phyloP scores from a whole-genome alignment of 2,113 vertebrate genomes.

The Hippocampus zosterae region DNA sequence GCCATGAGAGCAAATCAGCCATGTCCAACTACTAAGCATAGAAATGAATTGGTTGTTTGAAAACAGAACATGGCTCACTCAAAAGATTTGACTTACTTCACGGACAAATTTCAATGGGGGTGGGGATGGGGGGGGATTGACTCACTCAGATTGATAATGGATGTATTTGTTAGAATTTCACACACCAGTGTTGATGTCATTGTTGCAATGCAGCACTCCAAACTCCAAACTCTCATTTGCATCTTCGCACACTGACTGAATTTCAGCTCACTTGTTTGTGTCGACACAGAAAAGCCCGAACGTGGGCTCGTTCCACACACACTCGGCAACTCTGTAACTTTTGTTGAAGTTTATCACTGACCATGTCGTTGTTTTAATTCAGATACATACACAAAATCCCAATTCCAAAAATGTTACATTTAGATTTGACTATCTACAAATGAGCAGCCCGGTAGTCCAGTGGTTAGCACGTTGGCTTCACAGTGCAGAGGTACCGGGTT shows the following conservation, averaged over 20 bases:
- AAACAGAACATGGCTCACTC: conserved; percentile 26
- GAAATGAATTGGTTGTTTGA: conserved; percentile 29
- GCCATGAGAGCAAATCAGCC: conserved; percentile 25
- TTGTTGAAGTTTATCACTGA: neutral
- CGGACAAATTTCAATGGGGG: neutral
- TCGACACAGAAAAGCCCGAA: conserved; percentile 13
- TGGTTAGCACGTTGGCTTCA: too few relatives aligned
- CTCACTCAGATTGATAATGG: conserved; percentile 19
- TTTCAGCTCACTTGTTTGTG: conserved; percentile 3
- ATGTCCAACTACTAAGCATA: conserved; percentile 11
- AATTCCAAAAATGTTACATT: too few relatives aligned
- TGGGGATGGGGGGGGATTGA: too few relatives aligned
- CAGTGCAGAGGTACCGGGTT: too few relatives aligned
- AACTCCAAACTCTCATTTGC: conserved; percentile 3
- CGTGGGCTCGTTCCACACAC: neutral
- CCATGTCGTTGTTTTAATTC: too few relatives aligned
- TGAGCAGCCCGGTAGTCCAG: too few relatives aligned
- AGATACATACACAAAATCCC: too few relatives aligned
- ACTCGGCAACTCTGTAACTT: conserved; percentile 6
- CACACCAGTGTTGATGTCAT: conserved; percentile 9
- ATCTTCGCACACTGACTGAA: neutral
- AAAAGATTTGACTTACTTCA: conserved; percentile 12
- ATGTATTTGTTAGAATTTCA: conserved; percentile 3
- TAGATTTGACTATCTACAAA: too few relatives aligned
- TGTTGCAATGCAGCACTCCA: neutral